A percentile compares a stretch with the other conserved stretches of the same genome.
Evolutionary conservation across 1,140 invertebrate species (phyloP).

Genomic region (Archivesica marissinica): DNA sequence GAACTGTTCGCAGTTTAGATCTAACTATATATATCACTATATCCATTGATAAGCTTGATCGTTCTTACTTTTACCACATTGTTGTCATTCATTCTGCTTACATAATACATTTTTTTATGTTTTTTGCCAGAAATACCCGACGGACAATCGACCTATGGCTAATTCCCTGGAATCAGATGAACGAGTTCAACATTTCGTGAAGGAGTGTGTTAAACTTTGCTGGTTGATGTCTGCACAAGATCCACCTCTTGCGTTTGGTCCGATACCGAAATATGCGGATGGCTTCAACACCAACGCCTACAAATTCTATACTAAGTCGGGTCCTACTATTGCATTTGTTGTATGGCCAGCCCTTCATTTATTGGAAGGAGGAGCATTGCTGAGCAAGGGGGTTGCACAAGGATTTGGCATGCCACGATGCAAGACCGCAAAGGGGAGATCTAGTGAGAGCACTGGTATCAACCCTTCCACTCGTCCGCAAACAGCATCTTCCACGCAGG

Average conservation of each 20-base stretch:
- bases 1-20: too few relatives aligned
- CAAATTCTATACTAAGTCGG: background rate
- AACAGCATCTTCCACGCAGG: too few relatives aligned
- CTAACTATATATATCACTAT: too few relatives aligned
- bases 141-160: too few relatives aligned
- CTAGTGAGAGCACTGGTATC: background rate
- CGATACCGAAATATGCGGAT: background rate
- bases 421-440: background rate
- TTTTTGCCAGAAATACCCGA: too few relatives aligned
- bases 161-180: too few relatives aligned
- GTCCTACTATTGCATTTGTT: background rate
- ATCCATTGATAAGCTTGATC: too few relatives aligned
- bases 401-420: background rate
- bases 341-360: constrained; percentile 1
- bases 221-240: constrained; percentile 17
- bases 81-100: too few relatives aligned
- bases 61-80: too few relatives aligned
- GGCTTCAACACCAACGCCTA: background rate
- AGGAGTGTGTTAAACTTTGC: constrained; percentile 5
- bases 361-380: background rate
- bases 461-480: too few relatives aligned
- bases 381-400: background rate
- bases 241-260: constrained; percentile 21
- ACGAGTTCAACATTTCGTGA: background rate
- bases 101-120: too few relatives aligned